phyloP scores from a whole-genome alignment of 1,140 invertebrate species.

The Gonatopus flavifemur region DNA sequence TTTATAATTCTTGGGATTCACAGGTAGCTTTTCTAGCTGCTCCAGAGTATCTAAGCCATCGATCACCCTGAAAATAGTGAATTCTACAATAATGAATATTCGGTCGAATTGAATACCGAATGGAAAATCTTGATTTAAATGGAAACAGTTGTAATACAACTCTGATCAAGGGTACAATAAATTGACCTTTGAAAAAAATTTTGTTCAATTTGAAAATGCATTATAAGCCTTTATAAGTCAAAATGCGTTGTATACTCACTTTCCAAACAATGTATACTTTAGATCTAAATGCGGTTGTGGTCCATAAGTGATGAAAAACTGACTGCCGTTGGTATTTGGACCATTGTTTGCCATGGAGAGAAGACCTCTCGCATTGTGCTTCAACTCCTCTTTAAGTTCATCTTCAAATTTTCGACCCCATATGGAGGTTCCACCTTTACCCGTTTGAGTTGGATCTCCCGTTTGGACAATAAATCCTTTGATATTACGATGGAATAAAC shows the following conservation, averaged over 20 bases:
- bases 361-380: constrained; percentile 86
- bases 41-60: constrained; percentile 96
- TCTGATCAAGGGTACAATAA: no score
- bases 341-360: constrained; percentile 99
- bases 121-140: constrained; percentile 11
- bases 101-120: constrained; percentile 12
- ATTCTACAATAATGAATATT: constrained; percentile 12
- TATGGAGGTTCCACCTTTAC: constrained; percentile 90
- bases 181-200: neutral
- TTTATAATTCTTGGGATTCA: constrained; percentile 90
- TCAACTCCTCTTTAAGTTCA: constrained; percentile 93
- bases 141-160: no score
- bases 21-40: constrained; percentile 92
- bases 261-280: constrained; percentile 97
- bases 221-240: no score
- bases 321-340: constrained; percentile 97
- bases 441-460: constrained; percentile 93
- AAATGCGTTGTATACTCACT: constrained; percentile 62
- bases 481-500: constrained; percentile 94
- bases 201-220: neutral
- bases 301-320: constrained; percentile 95
- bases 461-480: constrained; percentile 99
- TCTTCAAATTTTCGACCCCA: constrained; percentile 94
- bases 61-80: constrained; percentile 77
- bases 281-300: constrained; percentile 94